A percentile compares a stretch with the other conserved stretches of the same genome.
phyloP scores from a whole-genome alignment of 92 coral and sea anemone genomes.

The Palythoa grandiflora region DNA sequence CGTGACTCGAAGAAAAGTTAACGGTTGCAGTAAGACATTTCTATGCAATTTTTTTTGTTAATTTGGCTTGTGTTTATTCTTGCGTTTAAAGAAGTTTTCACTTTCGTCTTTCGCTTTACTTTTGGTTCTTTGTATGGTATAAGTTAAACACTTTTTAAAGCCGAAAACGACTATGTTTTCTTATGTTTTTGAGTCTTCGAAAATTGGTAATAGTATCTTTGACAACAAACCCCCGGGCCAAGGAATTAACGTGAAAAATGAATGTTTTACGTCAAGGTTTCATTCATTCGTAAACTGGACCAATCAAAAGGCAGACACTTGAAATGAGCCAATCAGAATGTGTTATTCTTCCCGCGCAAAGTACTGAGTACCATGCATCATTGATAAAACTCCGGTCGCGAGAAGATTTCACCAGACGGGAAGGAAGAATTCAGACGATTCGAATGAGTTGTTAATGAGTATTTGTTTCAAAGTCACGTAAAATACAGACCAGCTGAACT shows the following conservation, averaged over 20 bases:
- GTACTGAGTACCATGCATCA: background rate
- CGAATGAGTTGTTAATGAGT: background rate
- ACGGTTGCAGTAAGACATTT: background rate
- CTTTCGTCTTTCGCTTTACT: background rate
- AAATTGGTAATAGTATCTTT: background rate
- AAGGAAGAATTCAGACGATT: background rate
- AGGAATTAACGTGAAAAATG: background rate
- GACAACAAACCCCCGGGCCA: background rate
- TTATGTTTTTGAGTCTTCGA: background rate
- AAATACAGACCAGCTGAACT: conserved; percentile 41
- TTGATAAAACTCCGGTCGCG: background rate
- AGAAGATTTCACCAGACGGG: background rate
- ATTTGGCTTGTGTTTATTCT: background rate
- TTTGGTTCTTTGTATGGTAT: background rate
- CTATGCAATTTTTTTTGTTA: background rate
- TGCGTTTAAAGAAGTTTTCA: background rate
- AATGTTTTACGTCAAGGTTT: background rate
- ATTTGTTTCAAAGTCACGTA: conserved; percentile 35
- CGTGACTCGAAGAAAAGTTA: background rate
- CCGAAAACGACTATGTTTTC: background rate
- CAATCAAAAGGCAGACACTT: background rate
- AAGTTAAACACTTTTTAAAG: background rate
- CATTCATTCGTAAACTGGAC: background rate
- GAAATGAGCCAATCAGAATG: background rate
- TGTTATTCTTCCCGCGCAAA: conserved; percentile 20